These are phyloP conservation scores for Drosophila saltans DNA, from an alignment of 1,140 invertebrate genomes.

Conservation along the genomic window DNA sequence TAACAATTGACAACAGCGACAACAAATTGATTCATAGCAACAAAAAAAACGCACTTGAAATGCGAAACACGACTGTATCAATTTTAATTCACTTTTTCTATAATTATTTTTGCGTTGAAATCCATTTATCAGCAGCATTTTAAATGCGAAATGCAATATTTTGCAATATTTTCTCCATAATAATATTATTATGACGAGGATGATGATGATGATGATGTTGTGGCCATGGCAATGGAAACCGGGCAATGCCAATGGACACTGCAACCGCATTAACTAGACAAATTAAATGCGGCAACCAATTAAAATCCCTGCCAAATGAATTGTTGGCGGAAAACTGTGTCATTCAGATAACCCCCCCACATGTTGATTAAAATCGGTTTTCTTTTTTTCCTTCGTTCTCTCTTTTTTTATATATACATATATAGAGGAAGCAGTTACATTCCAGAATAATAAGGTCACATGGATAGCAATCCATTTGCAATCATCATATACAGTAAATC, in stretches of 20 bases:
- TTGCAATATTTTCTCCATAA: constrained; percentile 31
- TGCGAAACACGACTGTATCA: constrained; percentile 41
- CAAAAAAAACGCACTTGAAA: constrained; percentile 1
- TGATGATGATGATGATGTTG: not conserved
- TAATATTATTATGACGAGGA: not conserved
- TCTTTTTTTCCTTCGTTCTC: not conserved
- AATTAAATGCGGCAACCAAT: constrained; percentile 68
- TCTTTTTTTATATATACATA: not conserved
- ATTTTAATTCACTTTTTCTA: constrained; percentile 49
- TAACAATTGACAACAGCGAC: constrained; percentile 3
- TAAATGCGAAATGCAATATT: constrained; percentile 56
- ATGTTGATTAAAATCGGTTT: not conserved
- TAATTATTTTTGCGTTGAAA: constrained; percentile 56
- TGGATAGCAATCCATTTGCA: constrained; percentile 29
- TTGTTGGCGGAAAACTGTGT: constrained; percentile 36
- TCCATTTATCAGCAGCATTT: constrained; percentile 55
- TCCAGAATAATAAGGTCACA: not conserved
- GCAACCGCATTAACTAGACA: constrained; percentile 36
- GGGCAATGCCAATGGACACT: constrained; percentile 5
- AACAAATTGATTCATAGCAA: constrained; percentile 11
- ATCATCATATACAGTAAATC: not conserved
- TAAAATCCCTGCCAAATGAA: constrained; percentile 54
- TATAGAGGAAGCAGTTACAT: not conserved
- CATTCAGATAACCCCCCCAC: not conserved
- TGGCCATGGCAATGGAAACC: not conserved